Evolutionary conservation across 1,140 invertebrate genomes (phyloP), one percentile per base, ranked within the genome.

Genomic region (Lepidurus packardi): DNA sequence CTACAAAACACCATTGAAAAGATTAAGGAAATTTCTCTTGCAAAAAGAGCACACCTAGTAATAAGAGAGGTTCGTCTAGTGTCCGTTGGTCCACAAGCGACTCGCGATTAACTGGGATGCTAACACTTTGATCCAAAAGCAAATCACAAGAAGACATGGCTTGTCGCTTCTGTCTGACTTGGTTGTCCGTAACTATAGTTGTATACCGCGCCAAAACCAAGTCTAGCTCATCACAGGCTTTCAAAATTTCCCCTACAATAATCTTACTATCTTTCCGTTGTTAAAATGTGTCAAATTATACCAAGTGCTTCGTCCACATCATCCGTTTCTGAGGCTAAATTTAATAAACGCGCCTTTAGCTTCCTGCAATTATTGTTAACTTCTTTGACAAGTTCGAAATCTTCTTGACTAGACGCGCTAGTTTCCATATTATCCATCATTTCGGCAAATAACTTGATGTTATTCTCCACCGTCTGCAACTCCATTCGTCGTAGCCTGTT

Each of bases 321-420:
- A 79, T 92, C 91, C 16, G 91, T 88, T 84, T 95, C 91, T 82
- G 91, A 89, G 13, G 92, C 92, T 75, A 95, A 85, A 81, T 91
- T 90, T 81, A 94, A 90, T 8, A 97, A 86, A 78, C 89, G 92
- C 4, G 93, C 92, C 80, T 93, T 87, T 74, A 95, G 87, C 79
- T 91, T 88, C 80, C 91, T 89, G 83, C 96, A 93, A 78, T 90
- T 91, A 78, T 92, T 89, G 84, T 91, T 90, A 42, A 98, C 86
- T 85, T 97, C 94, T 83, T 92, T 92, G 83, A 98, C 93, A 42
- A 96, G 88, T 83, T 95, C 93, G 79, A 92, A 87, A 82, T 96
- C 94, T 82, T 92, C 91, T 1, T 86, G 82, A 0, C 90, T 90
- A 7, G 90, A 89, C 73, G 88, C 85, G 21, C 85, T 87, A 1